Evolutionary conservation across 2,888 invertebrate genomes (phyloP), one percentile per base, ranked within the genome.

Genomic region (Lithophane leautieri): DNA sequence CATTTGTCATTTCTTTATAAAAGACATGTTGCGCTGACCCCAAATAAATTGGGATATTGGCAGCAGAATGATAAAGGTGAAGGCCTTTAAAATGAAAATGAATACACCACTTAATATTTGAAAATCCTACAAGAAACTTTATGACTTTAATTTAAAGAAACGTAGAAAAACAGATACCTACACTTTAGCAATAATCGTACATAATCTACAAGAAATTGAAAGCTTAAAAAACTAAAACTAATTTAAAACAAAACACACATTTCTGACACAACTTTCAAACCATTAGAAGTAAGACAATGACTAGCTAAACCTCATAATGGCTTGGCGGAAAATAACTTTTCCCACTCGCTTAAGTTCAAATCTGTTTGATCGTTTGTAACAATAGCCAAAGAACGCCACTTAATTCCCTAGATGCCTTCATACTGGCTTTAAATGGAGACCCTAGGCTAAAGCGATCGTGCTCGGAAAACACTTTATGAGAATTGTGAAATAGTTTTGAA

Each of bases 331-430:
- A 85, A 81, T 86, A 70, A 69, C 87, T 84, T 82, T 78, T 67
- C 69, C 60, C 78, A 86, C 67, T 81, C 74, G 73, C 69, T 86
- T 76, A 72, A 85, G 50, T 81, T 81, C 65, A 69, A 83, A 80
- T 81, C 78, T 81, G 84, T 78, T 85, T 78, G 81, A 86, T 86
- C 78, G 79, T 85, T 79, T 69, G 71, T 76, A 82, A 85, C 85
- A 85, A 87, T 79, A 79, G 79, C 56, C 78, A 42, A 82, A 74
- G 77, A 73, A 78, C 65, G 50, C 52, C 68, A 72, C 72, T 84
- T 79, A 86, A 77, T 73, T 73, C 71, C 50, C 25, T 62, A 58
- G 58, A 52, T 62, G 44, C 76, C 71, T 67, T 74, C 47, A 73
- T 73, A 65, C 70, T 68, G 19, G 34, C 9, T 58, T 72, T 72